Conservation (phyloP, 2,888 invertebrate species). For the Polymixis flavicincta region DNA sequence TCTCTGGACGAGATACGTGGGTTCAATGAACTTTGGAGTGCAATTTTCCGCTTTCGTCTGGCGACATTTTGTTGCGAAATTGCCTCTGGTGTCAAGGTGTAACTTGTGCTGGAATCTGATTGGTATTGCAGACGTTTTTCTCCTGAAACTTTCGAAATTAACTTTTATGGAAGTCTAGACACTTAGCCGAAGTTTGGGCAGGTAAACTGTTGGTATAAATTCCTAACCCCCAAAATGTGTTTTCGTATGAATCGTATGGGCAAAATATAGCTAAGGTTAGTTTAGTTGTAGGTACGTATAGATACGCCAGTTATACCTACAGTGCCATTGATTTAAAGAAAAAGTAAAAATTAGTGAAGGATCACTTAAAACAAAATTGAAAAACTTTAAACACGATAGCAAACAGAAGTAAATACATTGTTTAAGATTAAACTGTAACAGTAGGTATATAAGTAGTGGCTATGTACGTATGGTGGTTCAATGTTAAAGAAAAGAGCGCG, state of each 20-base stretch:
- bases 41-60: slow-evolving; percentile 57
- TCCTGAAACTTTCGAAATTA: slow-evolving; percentile 37
- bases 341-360: too few species aligned
- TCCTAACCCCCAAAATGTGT: background rate
- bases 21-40: slow-evolving; percentile 58
- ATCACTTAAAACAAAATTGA: too few species aligned
- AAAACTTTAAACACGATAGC: too few species aligned
- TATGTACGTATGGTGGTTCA: too few species aligned
- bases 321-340: too few species aligned
- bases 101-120: slow-evolving; percentile 37
- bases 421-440: too few species aligned
- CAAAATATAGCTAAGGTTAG: background rate
- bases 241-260: background rate
- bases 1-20: slow-evolving; percentile 29
- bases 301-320: background rate
- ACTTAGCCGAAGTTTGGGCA: background rate
- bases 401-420: too few species aligned
- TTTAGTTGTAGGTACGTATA: background rate
- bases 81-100: slow-evolving; percentile 28
- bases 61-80: slow-evolving; percentile 42
- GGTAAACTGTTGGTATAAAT: slow-evolving; percentile 1
- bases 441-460: too few species aligned
- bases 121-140: slow-evolving; percentile 42
- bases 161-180: slow-evolving; percentile 28
- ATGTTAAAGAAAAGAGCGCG: too few species aligned